Conservation (phyloP, 2,797 vertebrate genomes). For the Buceros bicornis region DNA sequence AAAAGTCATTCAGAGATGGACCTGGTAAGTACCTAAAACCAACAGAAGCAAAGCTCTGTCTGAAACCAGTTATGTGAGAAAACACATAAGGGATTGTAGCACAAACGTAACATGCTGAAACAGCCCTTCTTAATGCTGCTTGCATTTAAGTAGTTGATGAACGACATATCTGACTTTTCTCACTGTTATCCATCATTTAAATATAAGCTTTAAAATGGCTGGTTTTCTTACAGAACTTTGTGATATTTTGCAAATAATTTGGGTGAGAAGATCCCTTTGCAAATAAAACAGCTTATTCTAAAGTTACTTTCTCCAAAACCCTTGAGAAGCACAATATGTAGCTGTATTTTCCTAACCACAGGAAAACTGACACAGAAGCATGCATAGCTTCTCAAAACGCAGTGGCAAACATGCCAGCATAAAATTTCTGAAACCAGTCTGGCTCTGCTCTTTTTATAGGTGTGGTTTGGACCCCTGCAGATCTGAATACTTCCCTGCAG, state of each 20-base stretch:
- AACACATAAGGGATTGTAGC: background rate
- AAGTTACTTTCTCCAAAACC: background rate
- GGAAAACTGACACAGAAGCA: background rate
- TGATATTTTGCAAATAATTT: background rate
- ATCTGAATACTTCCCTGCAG: background rate
- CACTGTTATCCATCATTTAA: background rate
- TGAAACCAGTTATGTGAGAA: conserved; percentile 24
- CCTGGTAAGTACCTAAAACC: conserved; percentile 6
- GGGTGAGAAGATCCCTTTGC: background rate
- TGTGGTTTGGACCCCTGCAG: background rate
- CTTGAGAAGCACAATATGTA: background rate
- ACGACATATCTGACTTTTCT: background rate
- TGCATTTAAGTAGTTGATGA: background rate
- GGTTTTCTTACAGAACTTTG: background rate
- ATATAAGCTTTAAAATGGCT: background rate
- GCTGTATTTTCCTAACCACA: background rate
- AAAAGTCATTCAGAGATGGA: background rate
- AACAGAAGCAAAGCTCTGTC: background rate
- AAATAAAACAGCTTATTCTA: background rate
- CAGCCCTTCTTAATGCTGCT: background rate
- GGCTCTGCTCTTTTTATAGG: background rate
- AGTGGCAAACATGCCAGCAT: background rate
- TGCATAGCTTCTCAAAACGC: background rate
- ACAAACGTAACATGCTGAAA: background rate
- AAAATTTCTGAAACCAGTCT: background rate